phyloP scores from a whole-genome alignment of 92 coral and sea anemone species.

The Parazoanthus atlanticus region DNA sequence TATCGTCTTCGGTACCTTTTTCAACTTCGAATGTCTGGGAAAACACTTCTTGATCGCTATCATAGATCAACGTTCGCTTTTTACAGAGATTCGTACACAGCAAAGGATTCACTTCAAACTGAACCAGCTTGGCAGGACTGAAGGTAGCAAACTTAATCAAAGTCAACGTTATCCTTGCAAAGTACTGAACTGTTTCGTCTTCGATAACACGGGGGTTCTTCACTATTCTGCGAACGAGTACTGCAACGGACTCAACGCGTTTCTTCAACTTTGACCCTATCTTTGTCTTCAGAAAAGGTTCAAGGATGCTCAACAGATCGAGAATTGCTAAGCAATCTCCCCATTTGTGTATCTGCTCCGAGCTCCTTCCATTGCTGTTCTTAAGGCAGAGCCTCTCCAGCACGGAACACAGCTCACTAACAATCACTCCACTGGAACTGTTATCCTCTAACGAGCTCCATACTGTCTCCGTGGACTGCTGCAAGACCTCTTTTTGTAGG shows the following conservation, averaged over 20 bases:
- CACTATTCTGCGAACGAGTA: neutral
- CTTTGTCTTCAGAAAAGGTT: neutral
- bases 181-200: neutral
- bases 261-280: neutral
- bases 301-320: neutral
- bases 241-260: neutral
- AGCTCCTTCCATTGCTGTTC: neutral
- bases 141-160: neutral
- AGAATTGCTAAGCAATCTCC: neutral
- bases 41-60: neutral
- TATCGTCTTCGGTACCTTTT: neutral
- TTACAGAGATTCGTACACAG: too few relatives aligned
- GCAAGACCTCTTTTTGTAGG: neutral
- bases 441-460: neutral
- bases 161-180: neutral
- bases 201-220: neutral
- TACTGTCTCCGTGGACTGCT: neutral
- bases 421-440: neutral
- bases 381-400: neutral
- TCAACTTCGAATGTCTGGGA: conserved; percentile 2
- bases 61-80: neutral
- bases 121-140: conserved; percentile 7
- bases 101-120: neutral
- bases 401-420: neutral
- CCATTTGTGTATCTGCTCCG: neutral